These are phyloP conservation scores for Tenthredo mesomela DNA, from an alignment of 2,888 invertebrate species.

Conservation along the genomic window DNA sequence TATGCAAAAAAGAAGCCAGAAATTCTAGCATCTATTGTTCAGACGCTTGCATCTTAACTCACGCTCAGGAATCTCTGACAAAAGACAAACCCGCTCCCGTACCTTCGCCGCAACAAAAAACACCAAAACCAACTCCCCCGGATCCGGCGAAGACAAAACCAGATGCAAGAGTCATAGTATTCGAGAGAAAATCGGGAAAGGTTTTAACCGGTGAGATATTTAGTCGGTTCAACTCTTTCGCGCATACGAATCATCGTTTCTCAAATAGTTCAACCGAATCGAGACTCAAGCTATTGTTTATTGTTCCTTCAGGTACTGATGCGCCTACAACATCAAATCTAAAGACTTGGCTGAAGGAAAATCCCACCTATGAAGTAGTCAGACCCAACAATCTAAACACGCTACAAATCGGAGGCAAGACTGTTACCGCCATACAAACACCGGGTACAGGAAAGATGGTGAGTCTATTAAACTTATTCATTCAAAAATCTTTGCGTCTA, in stretches of 20 bases:
- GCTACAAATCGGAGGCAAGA: conserved; percentile 70
- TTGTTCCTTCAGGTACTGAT: conserved; percentile 83
- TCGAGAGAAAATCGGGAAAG: conserved; percentile 89
- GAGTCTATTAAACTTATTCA: not conserved
- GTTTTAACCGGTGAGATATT: conserved; percentile 76
- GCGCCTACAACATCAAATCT: conserved; percentile 91
- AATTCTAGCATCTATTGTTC: conserved; percentile 94
- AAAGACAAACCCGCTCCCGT: conserved; percentile 70
- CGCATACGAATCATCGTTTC: too few species aligned
- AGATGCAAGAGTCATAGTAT: conserved; percentile 84
- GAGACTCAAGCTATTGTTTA: not conserved
- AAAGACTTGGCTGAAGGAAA: conserved; percentile 90
- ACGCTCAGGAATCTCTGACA: conserved; percentile 84
- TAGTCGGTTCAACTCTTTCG: not conserved
- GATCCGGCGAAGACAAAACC: conserved; percentile 64
- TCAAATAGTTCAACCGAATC: not conserved
- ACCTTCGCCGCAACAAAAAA: conserved; percentile 60
- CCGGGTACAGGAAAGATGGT: conserved; percentile 57
- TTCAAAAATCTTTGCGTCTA: not conserved
- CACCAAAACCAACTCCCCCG: conserved; percentile 64
- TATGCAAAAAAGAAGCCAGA: conserved; percentile 88
- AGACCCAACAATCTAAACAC: conserved; percentile 78
- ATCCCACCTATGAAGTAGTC: conserved; percentile 93
- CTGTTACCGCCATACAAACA: conserved; percentile 68
- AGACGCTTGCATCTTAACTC: conserved; percentile 91